phyloP scores from a whole-genome alignment of 2,113 vertebrate genomes.

The Ceyx melanurus region DNA sequence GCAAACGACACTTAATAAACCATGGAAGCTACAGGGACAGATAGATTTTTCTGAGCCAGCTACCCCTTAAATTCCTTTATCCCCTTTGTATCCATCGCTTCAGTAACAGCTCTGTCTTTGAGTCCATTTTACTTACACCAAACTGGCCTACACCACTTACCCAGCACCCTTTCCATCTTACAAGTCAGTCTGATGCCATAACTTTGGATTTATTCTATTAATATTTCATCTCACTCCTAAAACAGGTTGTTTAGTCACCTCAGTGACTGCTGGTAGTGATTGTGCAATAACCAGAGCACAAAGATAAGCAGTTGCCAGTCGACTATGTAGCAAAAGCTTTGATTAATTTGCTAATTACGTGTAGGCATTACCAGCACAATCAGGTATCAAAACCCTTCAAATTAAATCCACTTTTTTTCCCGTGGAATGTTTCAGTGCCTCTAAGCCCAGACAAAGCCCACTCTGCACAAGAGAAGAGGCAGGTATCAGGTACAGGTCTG shows the following conservation, averaged over 20 bases:
- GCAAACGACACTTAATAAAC: neutral
- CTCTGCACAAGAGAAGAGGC: neutral
- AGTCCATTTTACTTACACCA: neutral
- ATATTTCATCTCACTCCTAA: neutral
- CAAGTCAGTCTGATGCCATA: neutral
- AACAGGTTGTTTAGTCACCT: neutral
- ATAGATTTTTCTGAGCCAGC: neutral
- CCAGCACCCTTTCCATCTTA: accelerated
- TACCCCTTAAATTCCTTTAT: neutral
- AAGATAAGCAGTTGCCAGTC: neutral
- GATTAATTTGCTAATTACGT: neutral
- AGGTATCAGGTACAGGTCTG: accelerated
- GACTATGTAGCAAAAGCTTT: neutral
- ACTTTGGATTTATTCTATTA: neutral
- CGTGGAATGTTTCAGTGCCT: neutral
- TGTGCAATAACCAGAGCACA: neutral
- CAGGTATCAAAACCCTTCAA: neutral
- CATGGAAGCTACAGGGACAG: accelerated
- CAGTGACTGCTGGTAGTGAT: neutral
- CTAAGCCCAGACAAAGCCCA: neutral
- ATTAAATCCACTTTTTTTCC: neutral
- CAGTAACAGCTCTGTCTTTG: neutral
- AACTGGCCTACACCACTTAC: neutral
- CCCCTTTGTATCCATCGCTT: neutral
- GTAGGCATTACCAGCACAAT: neutral